Base-by-base conservation (phyloP, 2,797 vertebrate genomes). In the Peromyscus melanophrys region DNA sequence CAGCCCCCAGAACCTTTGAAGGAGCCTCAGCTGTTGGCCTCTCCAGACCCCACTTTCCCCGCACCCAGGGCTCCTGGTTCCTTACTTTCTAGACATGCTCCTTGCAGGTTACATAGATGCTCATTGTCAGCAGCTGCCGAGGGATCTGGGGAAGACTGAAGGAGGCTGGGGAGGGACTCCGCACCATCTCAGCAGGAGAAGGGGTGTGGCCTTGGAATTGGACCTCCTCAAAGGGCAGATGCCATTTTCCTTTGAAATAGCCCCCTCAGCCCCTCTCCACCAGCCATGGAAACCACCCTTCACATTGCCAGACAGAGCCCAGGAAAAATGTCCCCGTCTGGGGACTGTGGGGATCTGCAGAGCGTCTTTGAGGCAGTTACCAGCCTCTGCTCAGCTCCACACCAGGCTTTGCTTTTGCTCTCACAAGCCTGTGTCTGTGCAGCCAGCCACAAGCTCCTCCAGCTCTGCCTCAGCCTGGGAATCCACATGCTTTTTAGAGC, bases 81-180 rank as follows among this genome's bases (percentile, higher is more conserved):
- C 31, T 75, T n/a, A 29, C 25, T n/a, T 90, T 78, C 61, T 16
- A 40, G 80, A 52, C 46, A 4, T 0, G 4, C 4, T 61, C 37
- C 89, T 52, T 57, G 40, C 25, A 59, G 82, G 40, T 29, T 29
- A 25, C 16, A 0, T 3, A 12, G 9, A 1, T 23, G 37, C 6
- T 81, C 10, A 0, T 12, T 0, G 4, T 31, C 80, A 40, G 59
- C 71, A 17, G 40, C 6, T 52, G n/a, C 17, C 55, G 25, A 84
- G 46, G 8, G 78, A 49, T n/a, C 4, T 4, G 0, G 37, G 0
- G 14, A 59, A 17, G 2, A 23, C 73, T 13, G 0, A 27, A 16
- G 2, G 61, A 65, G 61, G 29, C 29, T 65, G 29, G 17, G 10
- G 29, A 31, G 34, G 29, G 27, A 0, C 29, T 84, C 46, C 13